These are phyloP conservation scores for Brachyopa scutellaris DNA, from an alignment of 2,888 invertebrate genomes.

Conservation along the genomic window DNA sequence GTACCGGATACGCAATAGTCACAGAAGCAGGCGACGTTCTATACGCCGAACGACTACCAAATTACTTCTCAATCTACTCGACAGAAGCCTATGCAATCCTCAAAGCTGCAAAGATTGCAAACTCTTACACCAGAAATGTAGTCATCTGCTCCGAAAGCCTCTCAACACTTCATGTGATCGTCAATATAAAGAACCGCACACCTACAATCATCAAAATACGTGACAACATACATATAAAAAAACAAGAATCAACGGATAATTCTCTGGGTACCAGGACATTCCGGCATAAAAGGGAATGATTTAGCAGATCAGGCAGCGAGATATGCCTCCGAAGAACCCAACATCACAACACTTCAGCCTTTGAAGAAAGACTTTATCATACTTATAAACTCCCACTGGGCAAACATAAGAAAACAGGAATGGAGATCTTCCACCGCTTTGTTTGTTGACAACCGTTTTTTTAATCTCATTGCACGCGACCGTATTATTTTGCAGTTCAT, in stretches of 20 bases:
- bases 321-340: too few relatives aligned
- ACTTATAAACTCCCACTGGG: too few relatives aligned
- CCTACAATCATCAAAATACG: not conserved
- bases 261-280: slow-evolving; percentile 23
- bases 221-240: not conserved
- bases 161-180: slow-evolving; percentile 7
- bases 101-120: not conserved
- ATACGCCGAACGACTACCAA: not conserved
- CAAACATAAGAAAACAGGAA: too few relatives aligned
- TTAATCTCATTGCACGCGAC: too few relatives aligned
- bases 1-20: slow-evolving; percentile 26
- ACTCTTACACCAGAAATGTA: not conserved
- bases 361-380: too few relatives aligned
- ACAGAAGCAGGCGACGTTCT: not conserved
- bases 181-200: not conserved
- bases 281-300: not conserved
- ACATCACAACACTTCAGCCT: too few relatives aligned
- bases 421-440: too few relatives aligned
- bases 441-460: too few relatives aligned
- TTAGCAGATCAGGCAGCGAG: too few relatives aligned
- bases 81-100: slow-evolving; percentile 14
- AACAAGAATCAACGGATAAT: not conserved
- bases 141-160: slow-evolving; percentile 30
- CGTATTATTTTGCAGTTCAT: too few relatives aligned
- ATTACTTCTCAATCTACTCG: slow-evolving; percentile 24